phyloP scores from a whole-genome alignment of 1,140 invertebrate species.

The Doryteuthis pealeii region DNA sequence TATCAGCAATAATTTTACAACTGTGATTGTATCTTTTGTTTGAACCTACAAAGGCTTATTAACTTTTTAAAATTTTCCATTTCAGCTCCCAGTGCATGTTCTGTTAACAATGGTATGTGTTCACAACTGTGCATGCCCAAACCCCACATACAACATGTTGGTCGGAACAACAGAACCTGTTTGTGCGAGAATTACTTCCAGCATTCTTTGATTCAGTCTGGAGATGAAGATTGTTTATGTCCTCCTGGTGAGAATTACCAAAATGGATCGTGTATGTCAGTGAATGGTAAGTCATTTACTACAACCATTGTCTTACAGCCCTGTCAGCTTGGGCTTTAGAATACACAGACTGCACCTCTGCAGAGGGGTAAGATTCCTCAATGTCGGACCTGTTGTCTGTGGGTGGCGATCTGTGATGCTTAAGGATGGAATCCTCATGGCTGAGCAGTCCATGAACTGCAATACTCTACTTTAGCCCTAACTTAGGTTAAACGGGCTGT shows the following conservation, averaged over 20 bases:
- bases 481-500: no score
- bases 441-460: no score
- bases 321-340: no score
- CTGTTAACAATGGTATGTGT: slow-evolving; percentile 27
- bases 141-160: slow-evolving; percentile 16
- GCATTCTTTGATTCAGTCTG: background rate
- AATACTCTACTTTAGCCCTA: no score
- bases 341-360: no score
- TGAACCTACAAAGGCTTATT: no score
- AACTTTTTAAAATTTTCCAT: no score
- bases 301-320: slow-evolving; percentile 85
- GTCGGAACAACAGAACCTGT: slow-evolving; percentile 36
- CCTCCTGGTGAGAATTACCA: slow-evolving; percentile 15
- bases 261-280: background rate
- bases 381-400: no score
- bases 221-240: slow-evolving; percentile 40
- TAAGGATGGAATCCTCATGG: no score
- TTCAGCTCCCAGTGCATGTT: slow-evolving; percentile 72
- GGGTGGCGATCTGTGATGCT: no score
- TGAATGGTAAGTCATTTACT: slow-evolving; percentile 18
- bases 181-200: slow-evolving; percentile 19
- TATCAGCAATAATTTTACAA: no score
- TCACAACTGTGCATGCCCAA: slow-evolving; percentile 41
- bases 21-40: no score
- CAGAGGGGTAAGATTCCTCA: slow-evolving; percentile 69